Evolutionary conservation across 2,113 vertebrate genomes (phyloP).

Genomic region (Platysteira castanea): DNA sequence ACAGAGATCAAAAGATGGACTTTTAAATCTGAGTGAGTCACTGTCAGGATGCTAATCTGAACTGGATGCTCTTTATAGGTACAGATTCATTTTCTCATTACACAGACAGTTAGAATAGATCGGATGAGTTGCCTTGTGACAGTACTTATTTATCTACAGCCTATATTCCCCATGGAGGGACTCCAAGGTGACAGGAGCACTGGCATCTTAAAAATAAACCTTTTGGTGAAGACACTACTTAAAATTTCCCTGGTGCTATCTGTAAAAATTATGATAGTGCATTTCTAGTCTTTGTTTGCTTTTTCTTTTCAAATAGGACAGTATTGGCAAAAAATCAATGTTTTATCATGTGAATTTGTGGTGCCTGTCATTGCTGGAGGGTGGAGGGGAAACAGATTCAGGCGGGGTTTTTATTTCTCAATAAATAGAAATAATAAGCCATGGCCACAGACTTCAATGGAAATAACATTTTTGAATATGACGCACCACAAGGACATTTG

Average conservation of each 20-base stretch:
- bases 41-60: background rate
- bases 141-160: background rate
- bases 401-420: background rate
- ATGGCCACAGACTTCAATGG: background rate
- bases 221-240: background rate
- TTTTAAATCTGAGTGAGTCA: constrained; percentile 36
- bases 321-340: background rate
- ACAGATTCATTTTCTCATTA: background rate
- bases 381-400: background rate
- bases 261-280: background rate
- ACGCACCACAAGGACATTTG: background rate
- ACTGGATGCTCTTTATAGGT: background rate
- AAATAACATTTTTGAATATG: background rate
- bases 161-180: background rate
- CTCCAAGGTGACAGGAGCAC: background rate
- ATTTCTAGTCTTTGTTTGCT: background rate
- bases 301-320: background rate
- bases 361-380: background rate
- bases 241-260: background rate
- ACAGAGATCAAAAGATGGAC: background rate
- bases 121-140: background rate
- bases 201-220: background rate
- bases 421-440: background rate
- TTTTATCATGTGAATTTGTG: background rate
- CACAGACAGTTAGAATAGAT: background rate